These are phyloP conservation scores for Eupithecia vulgata DNA, from an alignment of 2,888 invertebrate species.

Conservation along the genomic window DNA sequence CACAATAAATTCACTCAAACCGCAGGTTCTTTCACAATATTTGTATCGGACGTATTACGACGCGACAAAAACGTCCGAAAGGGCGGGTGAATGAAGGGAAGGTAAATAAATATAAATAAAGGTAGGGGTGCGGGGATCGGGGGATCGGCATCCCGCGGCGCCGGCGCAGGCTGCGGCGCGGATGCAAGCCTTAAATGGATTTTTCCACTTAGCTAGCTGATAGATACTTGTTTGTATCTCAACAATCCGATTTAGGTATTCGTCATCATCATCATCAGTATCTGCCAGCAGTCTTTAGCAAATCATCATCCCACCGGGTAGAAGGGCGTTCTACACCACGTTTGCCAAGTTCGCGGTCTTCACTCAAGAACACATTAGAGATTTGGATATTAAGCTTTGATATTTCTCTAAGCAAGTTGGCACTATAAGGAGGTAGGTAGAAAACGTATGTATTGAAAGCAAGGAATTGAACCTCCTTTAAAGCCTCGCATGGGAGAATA, in stretches of 20 bases:
- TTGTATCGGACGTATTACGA: conserved; percentile 78
- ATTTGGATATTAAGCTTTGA: too few relatives aligned
- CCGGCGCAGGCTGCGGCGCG: conserved; percentile 48
- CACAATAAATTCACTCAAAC: conserved; percentile 82
- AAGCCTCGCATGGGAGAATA: conserved; percentile 11
- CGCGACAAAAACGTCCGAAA: conserved; percentile 82
- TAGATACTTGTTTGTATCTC: conserved; percentile 19
- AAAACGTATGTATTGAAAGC: neutral
- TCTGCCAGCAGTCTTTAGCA: too few relatives aligned
- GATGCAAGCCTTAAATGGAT: conserved; percentile 37
- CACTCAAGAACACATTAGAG: too few relatives aligned
- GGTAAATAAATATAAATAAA: conserved; percentile 85
- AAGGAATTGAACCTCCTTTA: neutral
- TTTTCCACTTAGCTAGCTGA: conserved; percentile 38
- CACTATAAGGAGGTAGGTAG: neutral
- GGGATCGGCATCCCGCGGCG: conserved; percentile 66
- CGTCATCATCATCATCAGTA: neutral
- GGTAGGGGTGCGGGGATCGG: conserved; percentile 57
- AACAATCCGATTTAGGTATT: conserved; percentile 10
- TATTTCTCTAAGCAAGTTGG: neutral
- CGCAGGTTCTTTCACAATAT: conserved; percentile 83
- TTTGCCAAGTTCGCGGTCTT: too few relatives aligned
- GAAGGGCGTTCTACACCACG: too few relatives aligned
- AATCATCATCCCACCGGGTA: too few relatives aligned
- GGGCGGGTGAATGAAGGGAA: conserved; percentile 84